Base-by-base conservation (phyloP, 2,113 vertebrate genomes). In the Ivindomyrus marchei region DNA sequence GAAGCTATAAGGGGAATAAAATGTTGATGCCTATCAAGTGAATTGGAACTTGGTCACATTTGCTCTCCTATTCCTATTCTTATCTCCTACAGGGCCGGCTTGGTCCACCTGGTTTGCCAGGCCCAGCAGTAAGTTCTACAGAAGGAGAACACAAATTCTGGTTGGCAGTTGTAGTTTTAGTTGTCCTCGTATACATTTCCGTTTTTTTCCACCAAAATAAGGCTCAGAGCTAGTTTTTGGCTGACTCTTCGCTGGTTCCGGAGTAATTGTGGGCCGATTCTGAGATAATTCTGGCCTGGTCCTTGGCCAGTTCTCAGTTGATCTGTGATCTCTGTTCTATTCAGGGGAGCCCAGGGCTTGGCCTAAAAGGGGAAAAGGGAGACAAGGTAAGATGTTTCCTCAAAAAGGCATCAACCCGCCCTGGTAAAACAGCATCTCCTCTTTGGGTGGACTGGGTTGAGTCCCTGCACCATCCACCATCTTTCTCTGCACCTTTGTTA, bases 351-450 rank as follows among this genome's bases (percentile, higher is more conserved):
- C 96, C 95, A 89, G 96, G 96, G 86, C 93, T 97, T 89, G 96
- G 96, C 91, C 97, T 97, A 93, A 95, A 95, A 93, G 97, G 97
- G 95, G 97, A 98, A 87, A 97, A 94, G 96, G 98, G 98, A 95
- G 96, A 96, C 93, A 99, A 98, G 96, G 98, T 98, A 96, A 53
- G 91, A 90, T 90, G 50, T 36, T 58, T 52, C 85, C 39, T 6
- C 50, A 46, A 62, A 84, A 21, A 85, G 27, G 1, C 42, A 66
- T 4, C 52, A 15, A 85, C 39, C 21, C 6, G 2, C 15, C 31
- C 80, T 85, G 83, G 9, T 85, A 47, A 45, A 45, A 2, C 15
- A 10, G 2, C 42, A 27, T 47, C 83, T 24, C 19, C 45, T 47
- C 83, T n/a, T 39, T 85, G 83, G 83, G 45, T 11, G 39, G 83